Evolutionary conservation across 2,888 invertebrate species (phyloP).

Genomic region (Sphaerophoria taeniata): DNA sequence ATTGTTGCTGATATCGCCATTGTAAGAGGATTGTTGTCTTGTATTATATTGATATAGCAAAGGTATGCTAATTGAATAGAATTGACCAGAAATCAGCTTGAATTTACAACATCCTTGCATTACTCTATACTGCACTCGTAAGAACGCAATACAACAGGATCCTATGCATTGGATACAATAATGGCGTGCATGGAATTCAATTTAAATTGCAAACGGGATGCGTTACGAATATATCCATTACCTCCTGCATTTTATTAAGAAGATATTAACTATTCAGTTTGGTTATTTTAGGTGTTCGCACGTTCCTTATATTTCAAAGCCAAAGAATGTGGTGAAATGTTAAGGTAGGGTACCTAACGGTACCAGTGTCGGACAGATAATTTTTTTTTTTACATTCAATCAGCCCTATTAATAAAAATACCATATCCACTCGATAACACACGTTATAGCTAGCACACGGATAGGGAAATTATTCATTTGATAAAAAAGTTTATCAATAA

Average conservation of each 20-base stretch:
- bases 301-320: neutral
- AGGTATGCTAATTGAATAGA: slow-evolving; percentile 62
- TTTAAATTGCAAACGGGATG: slow-evolving; percentile 19
- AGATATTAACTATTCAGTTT: slow-evolving; percentile 46
- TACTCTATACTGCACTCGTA: neutral
- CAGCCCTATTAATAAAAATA: too few species aligned
- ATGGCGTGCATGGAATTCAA: slow-evolving; percentile 17
- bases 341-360: too few species aligned
- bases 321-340: neutral
- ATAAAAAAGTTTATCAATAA: too few species aligned
- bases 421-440: too few species aligned
- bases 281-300: neutral
- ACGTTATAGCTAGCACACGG: too few species aligned
- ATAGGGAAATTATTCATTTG: too few species aligned
- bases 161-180: slow-evolving; percentile 20
- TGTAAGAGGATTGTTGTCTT: slow-evolving; percentile 22
- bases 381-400: too few species aligned
- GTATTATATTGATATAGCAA: slow-evolving; percentile 9
- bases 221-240: slow-evolving; percentile 26
- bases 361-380: too few species aligned
- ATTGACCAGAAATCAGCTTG: slow-evolving; percentile 20
- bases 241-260: slow-evolving; percentile 27
- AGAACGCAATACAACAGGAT: neutral
- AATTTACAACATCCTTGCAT: slow-evolving; percentile 28
- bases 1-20: neutral